These are phyloP conservation scores for Strongylocentrotus purpuratus DNA, from an alignment of 35 echinoderm and acorn worm genomes.

Conservation along the genomic window DNA sequence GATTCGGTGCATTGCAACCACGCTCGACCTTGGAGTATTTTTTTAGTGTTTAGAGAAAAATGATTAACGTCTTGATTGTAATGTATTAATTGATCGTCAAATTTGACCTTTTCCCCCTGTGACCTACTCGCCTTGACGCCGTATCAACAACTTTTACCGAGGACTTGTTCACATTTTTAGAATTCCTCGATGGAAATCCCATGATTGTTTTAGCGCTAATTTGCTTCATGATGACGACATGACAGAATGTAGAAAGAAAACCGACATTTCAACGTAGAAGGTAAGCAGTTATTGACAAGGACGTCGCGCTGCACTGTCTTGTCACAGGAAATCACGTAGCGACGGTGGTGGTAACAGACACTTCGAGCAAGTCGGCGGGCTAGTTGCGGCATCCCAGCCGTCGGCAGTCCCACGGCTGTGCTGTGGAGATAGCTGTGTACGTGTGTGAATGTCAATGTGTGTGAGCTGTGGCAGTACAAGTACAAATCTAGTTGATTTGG, in stretches of 20 bases:
- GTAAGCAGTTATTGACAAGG: background rate
- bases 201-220: background rate
- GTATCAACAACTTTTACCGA: constrained; percentile 2
- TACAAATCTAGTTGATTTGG: no score
- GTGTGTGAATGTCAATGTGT: no score
- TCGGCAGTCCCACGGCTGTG: no score
- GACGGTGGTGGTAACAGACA: no score
- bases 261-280: background rate
- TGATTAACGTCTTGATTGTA: background rate
- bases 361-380: no score
- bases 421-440: no score
- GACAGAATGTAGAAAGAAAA: background rate
- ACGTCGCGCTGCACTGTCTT: no score
- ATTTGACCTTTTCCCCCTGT: background rate
- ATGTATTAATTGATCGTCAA: constrained; percentile 8
- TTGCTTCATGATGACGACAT: background rate
- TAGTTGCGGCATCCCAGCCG: no score
- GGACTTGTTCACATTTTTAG: background rate
- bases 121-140: constrained; percentile 46
- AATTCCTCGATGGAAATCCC: background rate
- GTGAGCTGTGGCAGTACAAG: no score
- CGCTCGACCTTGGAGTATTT: no score
- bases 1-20: no score
- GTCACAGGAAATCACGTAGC: background rate
- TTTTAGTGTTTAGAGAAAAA: no score